These are phyloP conservation scores for Catharus ustulatus DNA, from an alignment of 2,797 vertebrate species.

Conservation along the genomic window DNA sequence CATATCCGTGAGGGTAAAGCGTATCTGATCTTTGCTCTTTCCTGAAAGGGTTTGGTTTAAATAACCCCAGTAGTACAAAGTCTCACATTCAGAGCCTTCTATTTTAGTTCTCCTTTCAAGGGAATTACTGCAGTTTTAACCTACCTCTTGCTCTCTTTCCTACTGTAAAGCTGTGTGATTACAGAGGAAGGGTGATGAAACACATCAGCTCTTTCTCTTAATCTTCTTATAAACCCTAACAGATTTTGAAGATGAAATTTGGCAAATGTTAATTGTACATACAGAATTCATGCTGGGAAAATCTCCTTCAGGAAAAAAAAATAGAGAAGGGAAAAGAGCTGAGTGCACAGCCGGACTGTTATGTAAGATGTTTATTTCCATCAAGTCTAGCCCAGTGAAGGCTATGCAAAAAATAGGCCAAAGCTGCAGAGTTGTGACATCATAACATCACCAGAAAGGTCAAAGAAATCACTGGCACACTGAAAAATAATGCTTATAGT, in stretches of 20 bases:
- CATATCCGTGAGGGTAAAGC: neutral
- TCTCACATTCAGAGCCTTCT: slow-evolving; percentile 28
- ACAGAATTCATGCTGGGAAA: slow-evolving; percentile 72
- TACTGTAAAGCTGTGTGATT: slow-evolving; percentile 60
- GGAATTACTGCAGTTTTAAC: slow-evolving; percentile 59
- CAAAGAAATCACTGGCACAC: neutral
- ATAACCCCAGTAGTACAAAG: neutral
- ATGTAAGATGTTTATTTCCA: slow-evolving; percentile 81
- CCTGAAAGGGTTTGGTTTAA: slow-evolving; percentile 20
- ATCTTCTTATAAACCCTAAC: slow-evolving; percentile 69
- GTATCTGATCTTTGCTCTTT: slow-evolving; percentile 19
- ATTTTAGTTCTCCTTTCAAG: slow-evolving; percentile 39
- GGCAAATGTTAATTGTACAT: slow-evolving; percentile 71
- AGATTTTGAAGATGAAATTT: slow-evolving; percentile 73
- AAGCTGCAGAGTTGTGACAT: slow-evolving; percentile 63
- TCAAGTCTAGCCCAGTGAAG: slow-evolving; percentile 59
- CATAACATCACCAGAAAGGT: slow-evolving; percentile 38
- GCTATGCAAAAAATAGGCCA: slow-evolving; percentile 75
- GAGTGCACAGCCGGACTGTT: slow-evolving; percentile 73
- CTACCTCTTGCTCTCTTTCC: slow-evolving; percentile 17
- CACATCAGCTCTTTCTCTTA: slow-evolving; percentile 45
- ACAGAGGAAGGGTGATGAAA: slow-evolving; percentile 5
- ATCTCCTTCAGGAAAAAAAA: slow-evolving; percentile 55
- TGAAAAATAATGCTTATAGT: neutral
- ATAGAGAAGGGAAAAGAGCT: neutral